Evolutionary conservation across 2,113 vertebrate genomes (phyloP).

Genomic region (Diphyllodes magnificus): DNA sequence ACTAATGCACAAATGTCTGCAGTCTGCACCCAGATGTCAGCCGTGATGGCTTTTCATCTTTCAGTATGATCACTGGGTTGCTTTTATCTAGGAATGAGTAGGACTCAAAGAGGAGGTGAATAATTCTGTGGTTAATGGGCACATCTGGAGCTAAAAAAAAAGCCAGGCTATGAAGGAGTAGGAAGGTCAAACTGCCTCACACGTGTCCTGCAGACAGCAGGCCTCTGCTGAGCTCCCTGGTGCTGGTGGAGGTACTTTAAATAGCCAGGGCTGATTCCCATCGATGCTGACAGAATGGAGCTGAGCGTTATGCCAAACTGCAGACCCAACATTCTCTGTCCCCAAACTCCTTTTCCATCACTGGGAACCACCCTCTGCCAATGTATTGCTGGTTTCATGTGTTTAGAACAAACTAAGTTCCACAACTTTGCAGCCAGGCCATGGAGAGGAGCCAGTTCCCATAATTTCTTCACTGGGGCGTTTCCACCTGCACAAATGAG

Average conservation of each 20-base stretch:
- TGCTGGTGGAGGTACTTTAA: not conserved
- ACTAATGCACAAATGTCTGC: not conserved
- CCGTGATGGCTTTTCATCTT: not conserved
- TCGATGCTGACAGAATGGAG: rapidly evolving
- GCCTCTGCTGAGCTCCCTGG: not conserved
- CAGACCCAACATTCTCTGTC: not conserved
- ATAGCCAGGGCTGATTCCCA: not conserved
- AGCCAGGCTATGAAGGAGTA: not conserved
- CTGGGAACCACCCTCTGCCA: not conserved
- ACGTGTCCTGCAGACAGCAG: not conserved
- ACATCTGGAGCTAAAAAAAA: slow-evolving; percentile 6
- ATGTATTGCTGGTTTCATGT: rapidly evolving
- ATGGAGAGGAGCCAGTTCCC: rapidly evolving
- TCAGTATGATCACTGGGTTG: not conserved
- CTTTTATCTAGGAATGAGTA: not conserved
- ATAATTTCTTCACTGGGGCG: rapidly evolving
- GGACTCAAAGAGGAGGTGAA: not conserved
- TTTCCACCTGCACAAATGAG: not conserved
- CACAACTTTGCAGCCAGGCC: not conserved
- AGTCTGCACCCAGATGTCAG: not conserved
- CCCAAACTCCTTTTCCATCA: not conserved
- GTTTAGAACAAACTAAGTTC: not conserved
- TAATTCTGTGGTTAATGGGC: not conserved
- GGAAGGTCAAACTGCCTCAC: not conserved
- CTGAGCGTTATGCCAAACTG: not conserved